Base-by-base conservation (phyloP, 2,888 invertebrate genomes). In the Ganaspis brasiliensis region DNA sequence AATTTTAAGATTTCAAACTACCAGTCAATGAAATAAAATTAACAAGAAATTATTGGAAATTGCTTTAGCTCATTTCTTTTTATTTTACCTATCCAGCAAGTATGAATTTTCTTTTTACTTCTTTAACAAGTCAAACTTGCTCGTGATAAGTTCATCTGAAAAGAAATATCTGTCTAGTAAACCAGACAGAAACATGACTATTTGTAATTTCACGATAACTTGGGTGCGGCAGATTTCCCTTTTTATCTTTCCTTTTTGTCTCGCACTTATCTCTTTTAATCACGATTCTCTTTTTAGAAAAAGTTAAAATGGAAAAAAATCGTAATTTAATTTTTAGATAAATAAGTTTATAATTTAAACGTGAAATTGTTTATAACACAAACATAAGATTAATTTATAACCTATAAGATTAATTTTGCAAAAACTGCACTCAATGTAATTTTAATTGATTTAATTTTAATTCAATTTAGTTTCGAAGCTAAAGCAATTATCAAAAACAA, bases 131-230 rank as follows among this genome's bases (percentile, higher is more conserved):
- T 49, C 16, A 2, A 56, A 35, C 19, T 37, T 56, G 24, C 24
- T 26, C 1, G 4, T 14, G 61, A 63, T 63, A 37, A 63, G 19
- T 21, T 37, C 2, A 21, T 14, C 19, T 19, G 12, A 63, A 59
- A 40, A 63, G 19, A 40, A 40, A 63, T 19, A 21, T 63, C 5
- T 21, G 19, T 19, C 61, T 63, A 37, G 37, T 63, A 63, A 63
- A 63, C 12, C 1, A 63, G 37, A 63, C 35, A 21, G 37, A 63
- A 61, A 21, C 61, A 61, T 59, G 31, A 59, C 31, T 59, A 59
- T 59, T 59, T 59, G 26, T 59, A 59, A n/a, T 45, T 67, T 16
- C 21, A 19, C 45, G 49, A 70, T 70, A 49, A 70, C 9, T 45
- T 49, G 52, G 45, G 49, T 52, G 70, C 24, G n/a, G 49, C 24